Percentiles rank a stretch among this genome's conserved stretches.
Conservation (phyloP, 2,888 invertebrate genomes). For the Ennomos quercinarius region DNA sequence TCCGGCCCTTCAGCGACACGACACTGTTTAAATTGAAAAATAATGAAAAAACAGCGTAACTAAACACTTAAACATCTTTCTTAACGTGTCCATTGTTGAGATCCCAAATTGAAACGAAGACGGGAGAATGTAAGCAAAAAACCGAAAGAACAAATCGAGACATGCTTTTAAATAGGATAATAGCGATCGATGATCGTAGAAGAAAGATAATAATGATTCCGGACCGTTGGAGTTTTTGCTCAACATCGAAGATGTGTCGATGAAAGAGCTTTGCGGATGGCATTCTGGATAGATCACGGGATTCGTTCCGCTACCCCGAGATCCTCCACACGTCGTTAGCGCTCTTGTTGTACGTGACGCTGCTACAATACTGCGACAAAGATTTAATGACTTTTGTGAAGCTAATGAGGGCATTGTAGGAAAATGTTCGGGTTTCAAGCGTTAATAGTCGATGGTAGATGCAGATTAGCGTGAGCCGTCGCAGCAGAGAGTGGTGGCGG, state of each 20-base stretch:
- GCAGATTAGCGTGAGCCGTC: conserved; percentile 65
- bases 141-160: conserved; percentile 82
- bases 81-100: conserved; percentile 80
- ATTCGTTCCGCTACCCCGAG: conserved; percentile 82
- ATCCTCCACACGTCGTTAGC: conserved; percentile 83
- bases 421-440: conserved; percentile 62
- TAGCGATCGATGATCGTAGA: conserved; percentile 83
- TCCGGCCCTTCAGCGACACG: conserved; percentile 81
- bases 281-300: conserved; percentile 72
- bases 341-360: conserved; percentile 76
- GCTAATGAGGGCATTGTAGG: conserved; percentile 81
- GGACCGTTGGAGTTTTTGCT: conserved; percentile 74
- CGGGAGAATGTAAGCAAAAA: conserved; percentile 75
- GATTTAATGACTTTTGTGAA: conserved; percentile 77
- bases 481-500: conserved; percentile 43
- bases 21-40: conserved; percentile 82
- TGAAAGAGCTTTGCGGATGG: conserved; percentile 66
- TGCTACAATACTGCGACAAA: conserved; percentile 70
- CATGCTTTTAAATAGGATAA: conserved; percentile 84
- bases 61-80: conserved; percentile 85
- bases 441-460: conserved; percentile 66
- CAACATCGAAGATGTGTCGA: conserved; percentile 65
- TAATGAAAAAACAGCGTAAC: conserved; percentile 83
- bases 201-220: conserved; percentile 83
- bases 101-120: conserved; percentile 78